Base-by-base conservation (phyloP, 2,113 vertebrate species). In the Micromys minutus region DNA sequence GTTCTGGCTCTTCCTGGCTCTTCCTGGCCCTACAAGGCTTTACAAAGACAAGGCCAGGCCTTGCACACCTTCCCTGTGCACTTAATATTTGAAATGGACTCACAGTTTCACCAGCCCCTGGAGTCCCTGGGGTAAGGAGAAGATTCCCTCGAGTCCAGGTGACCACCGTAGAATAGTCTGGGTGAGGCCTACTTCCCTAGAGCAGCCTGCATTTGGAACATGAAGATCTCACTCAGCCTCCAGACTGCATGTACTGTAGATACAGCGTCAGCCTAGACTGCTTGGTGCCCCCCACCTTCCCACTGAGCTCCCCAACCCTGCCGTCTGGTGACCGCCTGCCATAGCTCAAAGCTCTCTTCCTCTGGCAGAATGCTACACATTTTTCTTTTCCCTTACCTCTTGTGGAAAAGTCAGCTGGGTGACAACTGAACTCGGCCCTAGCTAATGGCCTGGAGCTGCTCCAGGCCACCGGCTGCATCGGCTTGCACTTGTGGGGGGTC, bases 401-500 rank as follows among this genome's bases (percentile, higher is more conserved):
- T 87, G 77, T 91, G 74, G 93, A 65, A 92, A 92, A 92, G 69
- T 42, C 92, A 63, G 88, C 88, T 94, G 0, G 0, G 95, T 89
- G 75, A 77, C 1, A 0, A 17, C 47, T 22, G 69, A 42, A 52
- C 92, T 24, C 47, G 4, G 52, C 22, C 15, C 79, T 3, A 42
- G 95, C 85, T 96, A 55, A 96, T 89, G 83, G 65, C 89, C 83
- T 95, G 91, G 97, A 95, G 87, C 69, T 0, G 0, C 87, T 93
- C 96, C 95, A 95, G 34, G 93, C 96, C 36, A 89, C 95, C 13
- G 63, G 80, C 34, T 91, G 87, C 24, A 12, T 34, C 29, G n/a
- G 91, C 97, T 90, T 7, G 77, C n/a, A 4, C 93, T 95, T 4
- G 89, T 74, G 94, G 89, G 94, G 95, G 97, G 95, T 80, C 84